Base-by-base conservation (phyloP, 2,113 vertebrate genomes). In the Mus musculus region DNA sequence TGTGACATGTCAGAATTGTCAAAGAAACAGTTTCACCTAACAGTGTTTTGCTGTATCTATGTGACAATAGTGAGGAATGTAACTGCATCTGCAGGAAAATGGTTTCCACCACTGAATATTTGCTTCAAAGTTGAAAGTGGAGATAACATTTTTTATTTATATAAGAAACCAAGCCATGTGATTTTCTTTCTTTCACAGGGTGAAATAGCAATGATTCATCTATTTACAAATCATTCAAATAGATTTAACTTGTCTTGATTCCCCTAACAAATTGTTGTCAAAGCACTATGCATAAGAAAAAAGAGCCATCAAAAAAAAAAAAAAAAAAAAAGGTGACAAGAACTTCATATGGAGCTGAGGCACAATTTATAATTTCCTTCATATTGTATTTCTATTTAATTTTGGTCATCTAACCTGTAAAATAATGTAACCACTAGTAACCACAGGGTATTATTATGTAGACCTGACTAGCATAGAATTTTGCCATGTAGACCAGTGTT, bases 281-380 rank as follows among this genome's bases (percentile, higher is more conserved):
- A 14, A 8, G 7, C 59, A 63, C n/a, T 61, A 26, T 2, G 1
- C 1, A 28, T 17, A 7, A 8, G 36, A 4, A 16, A 24, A 26
- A 28, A 28, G 3, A 56, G 54, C 10, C 13, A 61, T 39, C 56
- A 61, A 36, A n/a, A 61, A 42, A 42, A 42, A 42, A n/a, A 61
- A 42, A 42, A 42, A 42, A 61, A 36, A n/a, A 61, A 82, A 61
- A n/a, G 13, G 20, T 61, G 12, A n/a, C 12, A 81, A 81, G 11
- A 59, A 39, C 5, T n/a, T 59, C 36, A 24, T 81, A n/a, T 24
- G 24, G 56, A 39, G 22, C 12, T 14, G 52, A 61, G n/a, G 1
- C 61, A 82, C 3, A 61, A 26, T 39, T 39, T 82, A 82, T 20
- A 36, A 54, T 82, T n/a, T 61, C 80, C n/a, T 82, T n/a, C 80